Percentiles rank a stretch among this genome's conserved stretches.
Evolutionary conservation across 2,888 invertebrate species (phyloP).

Genomic region (Netelia melanura): DNA sequence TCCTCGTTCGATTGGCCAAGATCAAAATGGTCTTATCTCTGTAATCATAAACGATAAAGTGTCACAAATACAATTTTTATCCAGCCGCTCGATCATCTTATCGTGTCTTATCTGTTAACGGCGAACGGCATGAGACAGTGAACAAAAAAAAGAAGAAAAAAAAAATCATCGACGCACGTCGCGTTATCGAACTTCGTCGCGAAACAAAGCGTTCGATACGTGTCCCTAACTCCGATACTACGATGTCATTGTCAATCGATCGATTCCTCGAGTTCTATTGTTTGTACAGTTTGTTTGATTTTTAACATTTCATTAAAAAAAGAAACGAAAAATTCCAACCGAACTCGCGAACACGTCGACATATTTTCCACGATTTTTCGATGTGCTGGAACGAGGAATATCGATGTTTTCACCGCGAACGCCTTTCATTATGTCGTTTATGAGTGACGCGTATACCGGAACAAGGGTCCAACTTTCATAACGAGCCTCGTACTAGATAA

Average conservation of each 20-base stretch:
- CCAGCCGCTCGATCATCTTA: neutral
- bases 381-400: neutral
- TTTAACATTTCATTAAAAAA: too few relatives aligned
- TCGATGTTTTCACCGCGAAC: neutral
- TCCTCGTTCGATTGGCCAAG: neutral
- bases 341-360: too few relatives aligned
- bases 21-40: neutral
- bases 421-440: constrained; percentile 21
- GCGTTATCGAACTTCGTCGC: constrained; percentile 11
- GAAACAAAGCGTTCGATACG: constrained; percentile 5
- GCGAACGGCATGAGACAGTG: neutral
- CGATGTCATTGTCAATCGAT: neutral
- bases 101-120: neutral
- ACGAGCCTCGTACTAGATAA: constrained; percentile 10
- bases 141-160: neutral
- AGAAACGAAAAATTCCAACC: too few relatives aligned
- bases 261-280: neutral
- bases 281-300: too few relatives aligned
- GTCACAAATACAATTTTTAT: neutral
- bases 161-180: neutral
- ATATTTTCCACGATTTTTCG: neutral
- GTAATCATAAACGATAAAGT: neutral
- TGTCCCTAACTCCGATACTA: neutral
- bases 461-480: constrained; percentile 19
- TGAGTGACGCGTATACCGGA: neutral